phyloP scores from a whole-genome alignment of 1,140 invertebrate genomes.

The Drosophila eugracilis region DNA sequence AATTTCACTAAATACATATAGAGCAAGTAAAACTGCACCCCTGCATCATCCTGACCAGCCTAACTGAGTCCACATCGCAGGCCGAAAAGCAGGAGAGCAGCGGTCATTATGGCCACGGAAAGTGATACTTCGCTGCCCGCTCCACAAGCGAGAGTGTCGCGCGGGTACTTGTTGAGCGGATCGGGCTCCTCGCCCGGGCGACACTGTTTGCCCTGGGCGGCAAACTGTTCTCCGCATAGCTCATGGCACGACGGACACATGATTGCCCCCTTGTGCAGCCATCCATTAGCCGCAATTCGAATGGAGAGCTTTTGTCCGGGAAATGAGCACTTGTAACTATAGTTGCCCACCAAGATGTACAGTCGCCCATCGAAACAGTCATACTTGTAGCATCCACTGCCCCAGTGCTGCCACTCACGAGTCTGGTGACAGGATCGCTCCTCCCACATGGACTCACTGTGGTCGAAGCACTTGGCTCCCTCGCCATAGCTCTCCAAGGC shows the following conservation, averaged over 20 bases:
- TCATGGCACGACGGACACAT: conserved; percentile 96
- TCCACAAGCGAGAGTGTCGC: conserved; percentile 88
- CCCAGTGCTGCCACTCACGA: conserved; percentile 97
- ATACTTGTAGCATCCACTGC: conserved; percentile 97
- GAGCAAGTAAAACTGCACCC: conserved; percentile 43
- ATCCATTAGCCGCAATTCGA: conserved; percentile 92
- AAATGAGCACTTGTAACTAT: conserved; percentile 95
- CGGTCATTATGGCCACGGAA: conserved; percentile 69
- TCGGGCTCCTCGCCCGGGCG: conserved; percentile 90
- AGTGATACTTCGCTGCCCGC: conserved; percentile 43
- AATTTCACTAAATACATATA: conserved; percentile 70
- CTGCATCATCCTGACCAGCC: conserved; percentile 13
- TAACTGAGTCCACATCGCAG: conserved; percentile 17
- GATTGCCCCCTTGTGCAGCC: conserved; percentile 96
- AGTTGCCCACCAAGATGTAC: conserved; percentile 92
- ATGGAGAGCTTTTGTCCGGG: conserved; percentile 94
- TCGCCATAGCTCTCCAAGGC: conserved; percentile 95
- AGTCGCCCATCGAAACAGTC: conserved; percentile 90
- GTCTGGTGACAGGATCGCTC: conserved; percentile 91
- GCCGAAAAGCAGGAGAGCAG: conserved; percentile 34
- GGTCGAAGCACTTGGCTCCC: conserved; percentile 95
- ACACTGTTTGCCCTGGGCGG: conserved; percentile 88
- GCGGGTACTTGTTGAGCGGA: conserved; percentile 89
- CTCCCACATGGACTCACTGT: conserved; percentile 95
- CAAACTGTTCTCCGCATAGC: conserved; percentile 89